A percentile compares a stretch with the other conserved stretches of the same genome.
phyloP scores from a whole-genome alignment of 2,888 invertebrate genomes.

The Zygogramma bicolorata region DNA sequence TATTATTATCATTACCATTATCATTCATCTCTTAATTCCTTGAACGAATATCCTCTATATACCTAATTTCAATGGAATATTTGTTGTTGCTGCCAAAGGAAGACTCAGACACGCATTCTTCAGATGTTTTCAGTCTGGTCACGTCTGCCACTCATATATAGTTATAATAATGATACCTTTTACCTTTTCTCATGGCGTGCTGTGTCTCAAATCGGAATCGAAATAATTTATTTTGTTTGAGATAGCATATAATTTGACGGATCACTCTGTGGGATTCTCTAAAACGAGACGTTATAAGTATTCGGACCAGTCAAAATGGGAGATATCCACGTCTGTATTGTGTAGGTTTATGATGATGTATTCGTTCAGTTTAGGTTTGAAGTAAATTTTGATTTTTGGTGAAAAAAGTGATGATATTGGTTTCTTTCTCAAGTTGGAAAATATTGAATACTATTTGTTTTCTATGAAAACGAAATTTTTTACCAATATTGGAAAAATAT shows the following conservation, averaged over 20 bases:
- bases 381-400: too few relatives aligned
- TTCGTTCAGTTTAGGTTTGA: background rate
- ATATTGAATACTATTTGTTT: too few relatives aligned
- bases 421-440: too few relatives aligned
- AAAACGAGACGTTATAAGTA: constrained; percentile 16
- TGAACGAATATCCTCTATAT: background rate
- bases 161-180: constrained; percentile 59
- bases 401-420: too few relatives aligned
- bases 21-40: too few relatives aligned
- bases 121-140: constrained; percentile 56
- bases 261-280: constrained; percentile 37
- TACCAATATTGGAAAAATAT: too few relatives aligned
- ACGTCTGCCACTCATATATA: constrained; percentile 57
- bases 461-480: too few relatives aligned
- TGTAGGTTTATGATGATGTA: too few relatives aligned
- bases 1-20: too few relatives aligned
- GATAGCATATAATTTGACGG: constrained; percentile 47
- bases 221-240: constrained; percentile 51
- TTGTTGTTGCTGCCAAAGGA: background rate
- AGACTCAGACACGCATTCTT: constrained; percentile 50
- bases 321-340: background rate
- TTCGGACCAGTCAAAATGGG: background rate
- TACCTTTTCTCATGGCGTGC: constrained; percentile 53
- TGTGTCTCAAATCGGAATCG: constrained; percentile 56
- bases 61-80: background rate